phyloP scores from a whole-genome alignment of 2,113 vertebrate species.

The Tympanuchus pallidicinctus region DNA sequence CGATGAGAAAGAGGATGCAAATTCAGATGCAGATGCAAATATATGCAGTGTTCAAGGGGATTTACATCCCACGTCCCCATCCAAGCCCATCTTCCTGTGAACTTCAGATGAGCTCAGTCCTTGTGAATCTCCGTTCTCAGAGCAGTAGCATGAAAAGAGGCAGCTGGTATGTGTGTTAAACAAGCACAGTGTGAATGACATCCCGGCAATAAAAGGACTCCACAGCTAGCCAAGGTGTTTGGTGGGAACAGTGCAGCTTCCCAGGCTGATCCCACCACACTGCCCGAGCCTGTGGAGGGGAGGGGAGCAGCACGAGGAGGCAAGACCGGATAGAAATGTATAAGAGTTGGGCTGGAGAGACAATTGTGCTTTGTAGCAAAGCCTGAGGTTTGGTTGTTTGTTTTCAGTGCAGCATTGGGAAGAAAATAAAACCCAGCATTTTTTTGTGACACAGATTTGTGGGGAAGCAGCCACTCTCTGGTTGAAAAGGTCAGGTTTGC shows the following conservation, averaged over 20 bases:
- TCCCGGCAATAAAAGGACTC: slow-evolving; percentile 34
- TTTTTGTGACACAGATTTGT: neutral
- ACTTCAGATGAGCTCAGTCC: slow-evolving; percentile 46
- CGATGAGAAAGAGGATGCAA: neutral
- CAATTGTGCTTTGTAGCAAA: slow-evolving; percentile 13
- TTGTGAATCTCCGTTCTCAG: slow-evolving; percentile 35
- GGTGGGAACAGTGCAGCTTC: slow-evolving; percentile 57
- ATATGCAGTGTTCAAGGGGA: slow-evolving; percentile 3
- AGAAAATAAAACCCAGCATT: slow-evolving; percentile 44
- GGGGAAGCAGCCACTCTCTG: slow-evolving; percentile 15
- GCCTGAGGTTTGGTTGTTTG: slow-evolving; percentile 54
- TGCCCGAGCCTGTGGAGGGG: neutral
- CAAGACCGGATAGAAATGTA: accelerated
- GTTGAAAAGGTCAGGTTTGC: slow-evolving; percentile 68
- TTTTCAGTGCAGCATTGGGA: neutral
- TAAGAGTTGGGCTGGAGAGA: neutral
- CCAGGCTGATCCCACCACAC: slow-evolving; percentile 23
- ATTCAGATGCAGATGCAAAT: slow-evolving; percentile 47
- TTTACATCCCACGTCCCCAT: slow-evolving; percentile 41
- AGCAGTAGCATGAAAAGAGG: slow-evolving; percentile 63
- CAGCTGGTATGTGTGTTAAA: slow-evolving; percentile 62
- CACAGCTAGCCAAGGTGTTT: slow-evolving; percentile 52
- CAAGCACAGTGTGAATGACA: slow-evolving; percentile 60
- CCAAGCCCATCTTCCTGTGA: slow-evolving; percentile 58
- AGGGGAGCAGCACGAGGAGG: neutral